Evolutionary conservation across 2,797 vertebrate genomes (phyloP).

Genomic region (Cyprinodon diabolis): DNA sequence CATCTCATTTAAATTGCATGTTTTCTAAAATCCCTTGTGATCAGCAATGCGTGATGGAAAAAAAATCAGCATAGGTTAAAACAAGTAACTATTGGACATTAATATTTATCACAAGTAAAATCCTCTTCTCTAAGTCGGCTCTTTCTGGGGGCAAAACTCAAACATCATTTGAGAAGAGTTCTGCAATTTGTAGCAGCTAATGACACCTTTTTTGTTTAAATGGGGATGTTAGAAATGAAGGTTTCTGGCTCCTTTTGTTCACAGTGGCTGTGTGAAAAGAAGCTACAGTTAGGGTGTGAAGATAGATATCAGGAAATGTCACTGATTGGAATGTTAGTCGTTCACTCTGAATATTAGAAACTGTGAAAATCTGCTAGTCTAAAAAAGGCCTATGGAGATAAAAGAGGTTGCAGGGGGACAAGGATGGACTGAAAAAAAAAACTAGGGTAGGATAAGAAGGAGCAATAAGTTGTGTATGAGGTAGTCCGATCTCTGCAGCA

Average conservation of each 20-base stretch:
- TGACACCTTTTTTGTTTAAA: constrained; percentile 56
- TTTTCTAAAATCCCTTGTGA: constrained; percentile 48
- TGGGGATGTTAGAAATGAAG: constrained; percentile 23
- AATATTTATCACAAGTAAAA: constrained; percentile 60
- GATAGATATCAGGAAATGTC: constrained; percentile 23
- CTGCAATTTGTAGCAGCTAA: constrained; percentile 64
- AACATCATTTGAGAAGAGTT: constrained; percentile 60
- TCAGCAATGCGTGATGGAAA: constrained; percentile 46
- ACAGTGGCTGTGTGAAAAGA: constrained; percentile 18
- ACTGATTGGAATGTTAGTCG: constrained; percentile 35
- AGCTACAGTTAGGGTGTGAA: constrained; percentile 14
- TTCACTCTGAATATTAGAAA: constrained; percentile 32
- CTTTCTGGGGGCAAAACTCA: constrained; percentile 44
- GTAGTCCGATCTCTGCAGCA: constrained; percentile 39
- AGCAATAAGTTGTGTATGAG: constrained; percentile 29
- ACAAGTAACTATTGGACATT: constrained; percentile 56
- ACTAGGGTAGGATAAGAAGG: constrained; percentile 53
- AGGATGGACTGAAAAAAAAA: constrained; percentile 46
- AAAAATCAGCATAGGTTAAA: constrained; percentile 50
- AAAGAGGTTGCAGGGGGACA: constrained; percentile 29
- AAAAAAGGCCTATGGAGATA: constrained; percentile 38
- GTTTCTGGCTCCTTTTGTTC: constrained; percentile 29
- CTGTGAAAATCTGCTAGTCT: constrained; percentile 37
- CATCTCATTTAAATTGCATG: constrained; percentile 58
- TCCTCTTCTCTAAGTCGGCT: constrained; percentile 49